Evolutionary conservation across 2,113 vertebrate species (phyloP).

Genomic region (Rhabdornis inornatus): DNA sequence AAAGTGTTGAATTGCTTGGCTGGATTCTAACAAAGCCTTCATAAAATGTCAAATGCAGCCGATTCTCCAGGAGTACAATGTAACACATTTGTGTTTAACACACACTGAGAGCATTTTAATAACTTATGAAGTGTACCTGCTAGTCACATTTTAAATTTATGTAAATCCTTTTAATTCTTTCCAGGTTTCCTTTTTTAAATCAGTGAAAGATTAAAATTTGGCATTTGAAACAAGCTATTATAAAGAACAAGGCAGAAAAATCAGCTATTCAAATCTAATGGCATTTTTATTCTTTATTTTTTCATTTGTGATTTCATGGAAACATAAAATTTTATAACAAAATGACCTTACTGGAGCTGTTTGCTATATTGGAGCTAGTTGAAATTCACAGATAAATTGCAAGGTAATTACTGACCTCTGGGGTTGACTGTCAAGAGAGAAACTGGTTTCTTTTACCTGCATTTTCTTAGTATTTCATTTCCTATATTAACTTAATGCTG

Average conservation of each 20-base stretch:
- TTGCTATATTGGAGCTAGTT: background rate
- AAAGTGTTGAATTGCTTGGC: background rate
- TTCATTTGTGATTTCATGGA: background rate
- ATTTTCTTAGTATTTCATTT: background rate
- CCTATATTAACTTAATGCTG: background rate
- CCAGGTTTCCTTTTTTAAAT: background rate
- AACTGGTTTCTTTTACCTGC: background rate
- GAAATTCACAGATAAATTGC: background rate
- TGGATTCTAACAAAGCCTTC: background rate
- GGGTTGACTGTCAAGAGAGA: background rate
- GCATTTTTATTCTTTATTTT: conserved; percentile 5
- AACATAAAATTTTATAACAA: background rate
- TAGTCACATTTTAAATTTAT: background rate
- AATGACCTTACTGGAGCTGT: background rate
- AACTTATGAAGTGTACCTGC: background rate
- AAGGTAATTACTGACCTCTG: background rate
- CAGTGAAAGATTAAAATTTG: background rate
- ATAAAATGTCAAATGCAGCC: background rate
- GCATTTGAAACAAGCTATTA: background rate
- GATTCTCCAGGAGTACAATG: background rate
- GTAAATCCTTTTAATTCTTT: background rate
- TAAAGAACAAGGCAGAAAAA: background rate
- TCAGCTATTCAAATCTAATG: background rate
- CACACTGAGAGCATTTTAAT: background rate
- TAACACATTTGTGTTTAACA: background rate